Conservation (phyloP, 2,113 vertebrate genomes). For the Misgurnus mizolepis region DNA sequence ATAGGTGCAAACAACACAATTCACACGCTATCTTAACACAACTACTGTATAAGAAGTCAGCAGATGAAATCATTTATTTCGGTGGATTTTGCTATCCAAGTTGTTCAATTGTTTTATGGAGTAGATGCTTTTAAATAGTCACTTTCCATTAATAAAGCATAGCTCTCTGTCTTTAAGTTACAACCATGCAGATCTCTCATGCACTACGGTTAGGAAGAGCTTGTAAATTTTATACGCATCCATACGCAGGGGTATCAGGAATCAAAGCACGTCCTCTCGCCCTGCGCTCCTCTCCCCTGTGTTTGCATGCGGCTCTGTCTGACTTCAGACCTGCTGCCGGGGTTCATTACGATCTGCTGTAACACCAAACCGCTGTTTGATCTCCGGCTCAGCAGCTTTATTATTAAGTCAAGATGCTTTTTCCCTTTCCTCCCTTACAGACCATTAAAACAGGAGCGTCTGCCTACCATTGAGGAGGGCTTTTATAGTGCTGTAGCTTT, state of each 20-base stretch:
- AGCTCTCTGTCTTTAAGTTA: background rate
- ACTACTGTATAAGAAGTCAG: too few relatives aligned
- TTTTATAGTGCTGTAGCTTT: background rate
- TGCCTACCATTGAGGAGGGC: background rate
- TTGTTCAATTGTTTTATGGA: too few relatives aligned
- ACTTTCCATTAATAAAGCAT: background rate
- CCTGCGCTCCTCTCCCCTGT: conserved; percentile 36
- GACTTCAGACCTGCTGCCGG: conserved; percentile 40
- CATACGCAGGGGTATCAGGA: conserved; percentile 30
- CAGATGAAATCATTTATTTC: too few relatives aligned
- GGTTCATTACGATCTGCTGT: conserved; percentile 42
- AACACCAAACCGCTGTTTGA: conserved; percentile 49
- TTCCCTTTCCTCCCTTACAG: background rate
- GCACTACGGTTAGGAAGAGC: background rate
- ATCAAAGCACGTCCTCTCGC: conserved; percentile 28
- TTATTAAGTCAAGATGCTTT: conserved; percentile 39
- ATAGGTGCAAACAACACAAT: too few relatives aligned
- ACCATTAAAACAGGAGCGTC: conserved; percentile 23
- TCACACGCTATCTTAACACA: too few relatives aligned
- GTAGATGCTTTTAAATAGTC: too few relatives aligned
- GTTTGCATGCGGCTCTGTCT: conserved; percentile 42
- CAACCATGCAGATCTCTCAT: conserved; percentile 25
- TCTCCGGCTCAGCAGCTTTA: conserved; percentile 48
- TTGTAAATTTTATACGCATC: conserved; percentile 18
- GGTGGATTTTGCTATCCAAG: too few relatives aligned